Conservation (phyloP, 53 echinoderm and acorn worm species). For the Echinometra lucunter region DNA sequence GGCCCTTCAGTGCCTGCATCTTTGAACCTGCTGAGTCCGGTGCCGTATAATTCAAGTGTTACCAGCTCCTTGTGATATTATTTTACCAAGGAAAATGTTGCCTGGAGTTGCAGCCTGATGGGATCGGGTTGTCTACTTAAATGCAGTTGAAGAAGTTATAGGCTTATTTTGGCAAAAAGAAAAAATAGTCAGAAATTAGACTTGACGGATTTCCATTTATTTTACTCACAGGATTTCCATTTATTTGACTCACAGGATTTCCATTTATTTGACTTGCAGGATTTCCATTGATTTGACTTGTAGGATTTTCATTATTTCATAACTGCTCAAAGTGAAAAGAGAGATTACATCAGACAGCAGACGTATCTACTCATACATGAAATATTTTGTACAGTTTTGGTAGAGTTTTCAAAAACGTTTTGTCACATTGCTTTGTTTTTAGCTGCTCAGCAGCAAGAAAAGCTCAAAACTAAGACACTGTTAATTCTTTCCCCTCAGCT, state of each 20-base stretch:
- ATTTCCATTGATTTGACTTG: no score
- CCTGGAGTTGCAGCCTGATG: constrained; percentile 19
- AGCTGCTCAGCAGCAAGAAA: no score
- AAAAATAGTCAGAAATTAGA: no score
- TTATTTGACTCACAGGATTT: neutral
- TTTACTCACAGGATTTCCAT: neutral
- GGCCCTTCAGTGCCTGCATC: neutral
- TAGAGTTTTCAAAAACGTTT: no score
- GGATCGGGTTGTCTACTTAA: neutral
- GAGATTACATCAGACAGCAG: no score
- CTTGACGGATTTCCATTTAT: neutral
- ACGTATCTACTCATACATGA: no score
- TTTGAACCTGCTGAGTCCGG: neutral
- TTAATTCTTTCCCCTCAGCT: no score
- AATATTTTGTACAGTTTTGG: no score
- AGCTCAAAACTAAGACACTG: no score
- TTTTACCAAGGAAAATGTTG: neutral
- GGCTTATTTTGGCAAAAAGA: neutral
- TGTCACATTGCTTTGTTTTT: no score
- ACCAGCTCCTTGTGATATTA: neutral
- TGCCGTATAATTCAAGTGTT: constrained; percentile 11
- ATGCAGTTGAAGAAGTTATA: neutral
- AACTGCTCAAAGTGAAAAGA: no score
- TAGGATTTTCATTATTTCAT: no score
- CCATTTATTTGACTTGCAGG: neutral